Conservation (phyloP, 35 echinoderm and acorn worm species). For the Ophioderma brevispina region DNA sequence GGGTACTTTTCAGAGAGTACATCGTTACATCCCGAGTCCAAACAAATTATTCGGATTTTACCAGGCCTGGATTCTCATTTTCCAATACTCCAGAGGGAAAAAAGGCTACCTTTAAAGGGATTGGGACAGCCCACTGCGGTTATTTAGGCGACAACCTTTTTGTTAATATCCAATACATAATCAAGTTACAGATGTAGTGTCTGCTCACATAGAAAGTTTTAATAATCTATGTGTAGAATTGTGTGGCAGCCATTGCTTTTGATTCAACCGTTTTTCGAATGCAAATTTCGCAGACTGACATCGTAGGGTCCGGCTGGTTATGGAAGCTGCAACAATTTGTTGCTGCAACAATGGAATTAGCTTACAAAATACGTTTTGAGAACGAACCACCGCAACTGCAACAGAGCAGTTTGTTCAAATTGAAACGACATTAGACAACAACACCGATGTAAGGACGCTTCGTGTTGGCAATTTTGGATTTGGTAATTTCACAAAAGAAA, state of each 20-base stretch:
- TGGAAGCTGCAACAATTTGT: constrained; percentile 53
- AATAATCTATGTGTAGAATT: too few relatives aligned
- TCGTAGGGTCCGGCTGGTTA: constrained; percentile 51
- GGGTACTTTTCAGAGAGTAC: too few relatives aligned
- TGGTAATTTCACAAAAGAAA: constrained; percentile 46
- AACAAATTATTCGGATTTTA: too few relatives aligned
- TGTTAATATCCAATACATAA: too few relatives aligned
- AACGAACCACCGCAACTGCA: constrained; percentile 63
- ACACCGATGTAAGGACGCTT: constrained; percentile 49
- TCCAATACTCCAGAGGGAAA: too few relatives aligned
- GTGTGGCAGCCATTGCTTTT: neutral
- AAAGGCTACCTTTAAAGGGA: too few relatives aligned
- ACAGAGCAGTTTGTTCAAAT: constrained; percentile 47
- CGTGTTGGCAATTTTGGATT: constrained; percentile 61
- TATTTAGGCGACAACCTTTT: too few relatives aligned
- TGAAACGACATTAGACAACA: constrained; percentile 16
- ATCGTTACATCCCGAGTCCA: too few relatives aligned
- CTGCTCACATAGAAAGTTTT: too few relatives aligned
- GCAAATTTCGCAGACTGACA: constrained; percentile 38
- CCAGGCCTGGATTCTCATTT: too few relatives aligned
- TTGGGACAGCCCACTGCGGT: too few relatives aligned
- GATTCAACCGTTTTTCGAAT: neutral
- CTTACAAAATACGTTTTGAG: constrained; percentile 65
- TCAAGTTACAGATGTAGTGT: too few relatives aligned
- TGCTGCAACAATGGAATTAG: neutral